These are phyloP conservation scores for Tigriopus japonicus DNA, from an alignment of 1,140 invertebrate species.

Conservation along the genomic window DNA sequence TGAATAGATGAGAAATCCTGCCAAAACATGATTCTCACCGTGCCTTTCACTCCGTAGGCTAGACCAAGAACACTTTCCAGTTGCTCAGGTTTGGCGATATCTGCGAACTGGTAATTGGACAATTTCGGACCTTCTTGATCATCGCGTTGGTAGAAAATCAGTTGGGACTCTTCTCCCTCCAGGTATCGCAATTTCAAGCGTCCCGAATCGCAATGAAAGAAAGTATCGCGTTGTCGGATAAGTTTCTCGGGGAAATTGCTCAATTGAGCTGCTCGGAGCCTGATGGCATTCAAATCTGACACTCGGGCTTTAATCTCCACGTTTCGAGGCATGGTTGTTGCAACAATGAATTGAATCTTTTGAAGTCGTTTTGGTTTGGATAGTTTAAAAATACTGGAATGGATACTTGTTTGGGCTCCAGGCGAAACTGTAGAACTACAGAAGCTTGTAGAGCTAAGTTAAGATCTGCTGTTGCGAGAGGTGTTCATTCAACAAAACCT, in stretches of 20 bases:
- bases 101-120: constrained; percentile 37
- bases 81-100: constrained; percentile 27
- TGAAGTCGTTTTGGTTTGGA: too few relatives aligned
- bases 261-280: not conserved
- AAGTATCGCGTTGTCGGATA: not conserved
- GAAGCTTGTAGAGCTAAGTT: too few relatives aligned
- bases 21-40: constrained; percentile 13
- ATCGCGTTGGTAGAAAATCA: constrained; percentile 58
- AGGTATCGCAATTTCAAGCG: not conserved
- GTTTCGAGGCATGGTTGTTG: constrained; percentile 2
- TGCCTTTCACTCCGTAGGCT: constrained; percentile 14
- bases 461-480: too few relatives aligned
- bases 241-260: not conserved
- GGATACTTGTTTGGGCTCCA: too few relatives aligned
- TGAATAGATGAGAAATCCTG: constrained; percentile 21
- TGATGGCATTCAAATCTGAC: not conserved
- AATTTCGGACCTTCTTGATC: constrained; percentile 48
- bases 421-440: too few relatives aligned
- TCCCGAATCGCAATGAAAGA: not conserved
- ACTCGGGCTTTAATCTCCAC: not conserved
- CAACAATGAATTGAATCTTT: too few relatives aligned
- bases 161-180: constrained; percentile 24
- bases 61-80: constrained; percentile 20
- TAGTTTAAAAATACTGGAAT: too few relatives aligned
- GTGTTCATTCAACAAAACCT: too few relatives aligned